Evolutionary conservation across 2,888 invertebrate species (phyloP).

Genomic region (Leptura quadrifasciata): DNA sequence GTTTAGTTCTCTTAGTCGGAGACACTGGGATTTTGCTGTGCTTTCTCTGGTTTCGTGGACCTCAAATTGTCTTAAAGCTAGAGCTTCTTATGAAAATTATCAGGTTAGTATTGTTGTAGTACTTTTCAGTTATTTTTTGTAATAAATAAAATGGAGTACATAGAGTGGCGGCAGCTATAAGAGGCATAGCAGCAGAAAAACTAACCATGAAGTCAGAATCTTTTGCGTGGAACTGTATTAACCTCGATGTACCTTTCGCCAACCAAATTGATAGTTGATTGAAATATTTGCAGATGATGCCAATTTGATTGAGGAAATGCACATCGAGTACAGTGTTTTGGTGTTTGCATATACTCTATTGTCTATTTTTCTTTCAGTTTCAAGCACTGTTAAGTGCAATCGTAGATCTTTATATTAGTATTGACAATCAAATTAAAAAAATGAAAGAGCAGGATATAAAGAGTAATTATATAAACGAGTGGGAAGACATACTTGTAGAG

Average conservation of each 20-base stretch:
- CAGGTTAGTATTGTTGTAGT: constrained; percentile 74
- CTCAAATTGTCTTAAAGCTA: constrained; percentile 75
- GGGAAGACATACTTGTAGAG: constrained; percentile 85
- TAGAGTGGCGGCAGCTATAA: too few species aligned
- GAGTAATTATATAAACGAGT: constrained; percentile 79
- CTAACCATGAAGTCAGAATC: too few species aligned
- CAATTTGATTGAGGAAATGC: not conserved
- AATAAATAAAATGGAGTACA: too few species aligned
- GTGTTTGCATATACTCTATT: too few species aligned
- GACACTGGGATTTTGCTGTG: constrained; percentile 85
- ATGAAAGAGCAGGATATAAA: constrained; percentile 68
- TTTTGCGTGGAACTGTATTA: too few species aligned
- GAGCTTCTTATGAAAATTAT: constrained; percentile 72
- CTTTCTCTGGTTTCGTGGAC: constrained; percentile 82
- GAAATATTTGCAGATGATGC: too few species aligned
- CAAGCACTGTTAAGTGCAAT: constrained; percentile 75
- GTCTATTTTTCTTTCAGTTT: constrained; percentile 69
- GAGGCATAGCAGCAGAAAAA: too few species aligned
- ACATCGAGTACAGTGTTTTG: too few species aligned
- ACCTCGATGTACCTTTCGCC: too few species aligned
- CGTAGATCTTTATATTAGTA: constrained; percentile 75
- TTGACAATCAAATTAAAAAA: constrained; percentile 73
- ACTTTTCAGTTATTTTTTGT: too few species aligned
- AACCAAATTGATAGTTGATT: too few species aligned
- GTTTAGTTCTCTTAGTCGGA: constrained; percentile 65